Evolutionary conservation across 1,140 invertebrate genomes (phyloP).

Genomic region (Piezodorus guildinii): DNA sequence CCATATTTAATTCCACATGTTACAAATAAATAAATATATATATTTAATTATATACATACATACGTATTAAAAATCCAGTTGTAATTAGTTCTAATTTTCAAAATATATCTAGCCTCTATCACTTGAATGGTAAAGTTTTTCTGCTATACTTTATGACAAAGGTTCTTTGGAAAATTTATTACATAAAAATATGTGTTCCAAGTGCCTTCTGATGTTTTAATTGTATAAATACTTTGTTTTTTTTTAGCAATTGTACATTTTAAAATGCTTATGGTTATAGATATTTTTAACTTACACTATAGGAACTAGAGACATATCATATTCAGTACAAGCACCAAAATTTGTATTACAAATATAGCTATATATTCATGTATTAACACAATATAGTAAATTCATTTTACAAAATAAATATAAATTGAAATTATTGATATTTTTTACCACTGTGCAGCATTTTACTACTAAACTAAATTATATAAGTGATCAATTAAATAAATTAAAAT

Average conservation of each 20-base stretch:
- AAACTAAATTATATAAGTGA: too few species aligned
- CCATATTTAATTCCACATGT: slow-evolving; percentile 17
- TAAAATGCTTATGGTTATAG: slow-evolving; percentile 13
- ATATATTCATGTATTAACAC: slow-evolving; percentile 1
- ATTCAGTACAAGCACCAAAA: slow-evolving; percentile 19
- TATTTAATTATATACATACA: slow-evolving; percentile 14
- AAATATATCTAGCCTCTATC: slow-evolving; percentile 19
- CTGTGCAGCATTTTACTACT: not conserved
- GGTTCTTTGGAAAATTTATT: slow-evolving; percentile 14
- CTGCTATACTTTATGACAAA: slow-evolving; percentile 3
- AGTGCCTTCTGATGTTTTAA: slow-evolving; percentile 14
- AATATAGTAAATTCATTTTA: not conserved
- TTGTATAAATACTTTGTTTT: slow-evolving; percentile 11
- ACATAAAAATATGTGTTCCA: slow-evolving; percentile 22
- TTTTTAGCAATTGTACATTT: slow-evolving; percentile 6
- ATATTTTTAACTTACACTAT: slow-evolving; percentile 17
- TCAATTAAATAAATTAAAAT: too few species aligned
- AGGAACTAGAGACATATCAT: slow-evolving; percentile 18
- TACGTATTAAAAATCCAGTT: slow-evolving; percentile 16
- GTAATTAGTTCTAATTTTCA: slow-evolving; percentile 14
- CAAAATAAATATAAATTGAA: slow-evolving; percentile 2
- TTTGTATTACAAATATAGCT: slow-evolving; percentile 5
- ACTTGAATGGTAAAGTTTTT: slow-evolving; percentile 12
- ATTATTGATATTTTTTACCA: slow-evolving; percentile 7
- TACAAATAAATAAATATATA: slow-evolving; percentile 21